Percentiles rank a stretch among this genome's conserved stretches.
These are phyloP conservation scores for Apantesis nais DNA, from an alignment of 2,888 invertebrate species.

Conservation along the genomic window DNA sequence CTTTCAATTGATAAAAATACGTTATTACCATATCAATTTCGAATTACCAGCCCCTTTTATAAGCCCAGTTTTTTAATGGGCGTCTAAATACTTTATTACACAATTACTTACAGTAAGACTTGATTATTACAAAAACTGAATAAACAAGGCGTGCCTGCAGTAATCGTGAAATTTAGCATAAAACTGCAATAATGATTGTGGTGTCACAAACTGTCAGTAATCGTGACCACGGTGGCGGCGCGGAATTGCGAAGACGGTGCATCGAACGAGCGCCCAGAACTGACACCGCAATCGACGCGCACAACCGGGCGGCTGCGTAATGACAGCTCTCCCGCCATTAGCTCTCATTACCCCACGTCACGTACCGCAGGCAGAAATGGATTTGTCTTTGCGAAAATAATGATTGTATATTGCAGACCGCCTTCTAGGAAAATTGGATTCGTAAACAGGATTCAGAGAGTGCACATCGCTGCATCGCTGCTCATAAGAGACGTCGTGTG, in stretches of 20 bases:
- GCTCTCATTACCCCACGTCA: slow-evolving; percentile 82
- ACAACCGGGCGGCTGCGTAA: slow-evolving; percentile 65
- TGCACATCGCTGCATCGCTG: slow-evolving; percentile 55
- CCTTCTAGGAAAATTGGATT: slow-evolving; percentile 82
- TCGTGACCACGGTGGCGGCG: slow-evolving; percentile 52
- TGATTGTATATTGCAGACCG: slow-evolving; percentile 83
- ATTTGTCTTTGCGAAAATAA: slow-evolving; percentile 85
- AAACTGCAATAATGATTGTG: slow-evolving; percentile 58
- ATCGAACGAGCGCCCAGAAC: slow-evolving; percentile 37
- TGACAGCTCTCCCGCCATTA: slow-evolving; percentile 79
- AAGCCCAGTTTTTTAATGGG: background rate
- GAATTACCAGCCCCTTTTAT: background rate
- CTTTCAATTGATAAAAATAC: background rate
- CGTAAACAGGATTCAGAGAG: slow-evolving; percentile 73
- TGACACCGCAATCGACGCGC: slow-evolving; percentile 49
- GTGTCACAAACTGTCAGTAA: slow-evolving; percentile 62
- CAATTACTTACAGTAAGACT: slow-evolving; percentile 23
- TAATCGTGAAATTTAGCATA: slow-evolving; percentile 50
- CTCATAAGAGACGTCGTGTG: slow-evolving; percentile 54
- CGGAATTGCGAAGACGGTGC: slow-evolving; percentile 43
- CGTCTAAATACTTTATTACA: background rate
- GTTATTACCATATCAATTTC: background rate
- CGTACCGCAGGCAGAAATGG: slow-evolving; percentile 82
- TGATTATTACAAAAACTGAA: slow-evolving; percentile 34
- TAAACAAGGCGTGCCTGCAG: slow-evolving; percentile 38